Evolutionary conservation across 53 echinoderm and acorn worm species (phyloP), one percentile per base, ranked within the genome.

Genomic region (Holothuria scabra): DNA sequence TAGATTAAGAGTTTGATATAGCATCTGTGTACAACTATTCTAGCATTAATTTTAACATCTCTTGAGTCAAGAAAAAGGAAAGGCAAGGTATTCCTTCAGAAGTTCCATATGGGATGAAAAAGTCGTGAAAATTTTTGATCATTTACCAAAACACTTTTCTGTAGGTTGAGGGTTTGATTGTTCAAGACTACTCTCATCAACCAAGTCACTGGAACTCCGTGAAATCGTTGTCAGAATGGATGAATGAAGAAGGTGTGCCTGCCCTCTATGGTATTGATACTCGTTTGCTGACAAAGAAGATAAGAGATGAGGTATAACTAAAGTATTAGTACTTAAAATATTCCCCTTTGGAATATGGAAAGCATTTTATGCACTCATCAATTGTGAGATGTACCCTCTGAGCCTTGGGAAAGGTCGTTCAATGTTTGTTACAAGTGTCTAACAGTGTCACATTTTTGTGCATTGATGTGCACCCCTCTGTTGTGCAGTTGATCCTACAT

Each of bases 181-280:
- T 97, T 20, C 97, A 97, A 64, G 94, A 94, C 69, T 97, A 97
- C 74, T 94, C 94, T 2, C 88, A 94, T 84, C 74, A 87, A 46
- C 90, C 88, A 44, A 97, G 97, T 74, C 97, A 97, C 80, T 97
- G 97, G 97, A 92, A 94, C 48, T 88, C 94, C 5, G 94, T 94
- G 32, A 90, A 97, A 85, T 97, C 97, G 1, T 66, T 97, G 38
- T 97, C 97, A 7, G 76, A 97, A 25, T 97, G 97, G 97, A 81
- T 97, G 60, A 52, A 83, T 8, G 94, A 92, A 35, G 97, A 97
- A 65, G 87, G 88, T n/a, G 85, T 97, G 31, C 97, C 97, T 1
- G 97, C 97, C 37, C 83, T 97, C 41, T 92, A 94, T 74, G 97
- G 97, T 24, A 97, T 97, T 10, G 97, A 97, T 56, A 94, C 97